Base-by-base conservation (phyloP, 2,888 invertebrate species). In the Lasioglossum calceatum region DNA sequence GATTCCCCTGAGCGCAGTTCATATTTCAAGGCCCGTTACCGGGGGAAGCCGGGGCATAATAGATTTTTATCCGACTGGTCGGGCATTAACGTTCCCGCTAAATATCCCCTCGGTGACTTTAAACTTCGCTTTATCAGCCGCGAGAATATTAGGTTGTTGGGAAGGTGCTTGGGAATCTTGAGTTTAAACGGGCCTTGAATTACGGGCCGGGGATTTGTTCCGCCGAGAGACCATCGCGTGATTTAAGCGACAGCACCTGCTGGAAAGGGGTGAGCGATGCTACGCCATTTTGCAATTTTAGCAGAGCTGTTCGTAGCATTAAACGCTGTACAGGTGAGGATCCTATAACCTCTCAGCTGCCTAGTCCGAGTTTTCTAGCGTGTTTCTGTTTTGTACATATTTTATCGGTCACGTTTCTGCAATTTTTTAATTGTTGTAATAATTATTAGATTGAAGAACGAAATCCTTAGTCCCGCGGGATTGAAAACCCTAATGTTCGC, bases 21-120 rank as follows among this genome's bases (percentile, higher is more conserved):
- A 78, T 86, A 86, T 80, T 85, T 86, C 86, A 81, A 47, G 36
- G n/a, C 54, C 23, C 42, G 32, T 50, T 4, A 27, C 70, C 54
- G 64, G 71, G 71, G 58, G 76, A 47, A 72, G 64, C 47, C 36
- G 0, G 54, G 0, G 54, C 76, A 42, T 76, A 75, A 87, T 72
- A 44, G 74, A 61, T 71, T 54, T 82, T 82, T 82, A 80, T 81
- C 61, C 71, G 47, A 23, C 36, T 16, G 61, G 10, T 10, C 10
- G 27, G 70, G 44, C 74, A 61, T 82, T 77, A 67, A 36, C 58
- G 58, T 27, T 54, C 14, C 42, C 39, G 82, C 47, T 74, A 78
- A 78, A 78, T 75, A 82, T 78, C 74, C n/a, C 70, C 70, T 23
- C 54, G 54, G 39, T 27, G 54, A 47, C 39, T n/a, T 75, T 47